Conservation (phyloP, 2,797 vertebrate species). For the Buceros bicornis region DNA sequence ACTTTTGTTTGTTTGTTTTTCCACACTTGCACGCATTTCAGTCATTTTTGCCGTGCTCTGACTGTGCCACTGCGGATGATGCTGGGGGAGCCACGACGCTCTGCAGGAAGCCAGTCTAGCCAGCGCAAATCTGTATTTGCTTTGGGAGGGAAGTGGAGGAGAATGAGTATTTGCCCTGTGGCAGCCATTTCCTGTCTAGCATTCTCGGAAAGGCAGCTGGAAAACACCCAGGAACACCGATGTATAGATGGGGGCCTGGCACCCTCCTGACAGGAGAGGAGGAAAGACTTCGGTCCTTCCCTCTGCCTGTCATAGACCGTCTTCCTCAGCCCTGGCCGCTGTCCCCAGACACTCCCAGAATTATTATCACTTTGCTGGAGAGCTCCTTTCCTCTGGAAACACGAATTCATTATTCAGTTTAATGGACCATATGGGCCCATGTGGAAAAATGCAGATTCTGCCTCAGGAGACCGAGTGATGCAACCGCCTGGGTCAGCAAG, state of each 20-base stretch:
- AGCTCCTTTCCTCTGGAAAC: neutral
- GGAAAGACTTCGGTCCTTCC: neutral
- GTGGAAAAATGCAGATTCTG: neutral
- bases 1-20: neutral
- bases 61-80: neutral
- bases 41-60: neutral
- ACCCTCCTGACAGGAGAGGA: conserved; percentile 47
- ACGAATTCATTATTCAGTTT: neutral
- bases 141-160: conserved; percentile 68
- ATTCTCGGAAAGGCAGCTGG: conserved; percentile 78
- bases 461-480: neutral
- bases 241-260: conserved; percentile 59
- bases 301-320: neutral
- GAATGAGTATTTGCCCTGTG: conserved; percentile 80
- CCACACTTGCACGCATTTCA: neutral
- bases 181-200: conserved; percentile 86
- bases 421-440: neutral
- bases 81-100: conserved; percentile 44
- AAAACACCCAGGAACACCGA: conserved; percentile 75
- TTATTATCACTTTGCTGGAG: neutral
- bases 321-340: rapidly evolving
- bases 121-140: conserved; percentile 77
- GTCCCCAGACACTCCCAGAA: neutral
- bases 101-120: conserved; percentile 79
- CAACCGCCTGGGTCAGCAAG: neutral